Base-by-base conservation (phyloP, 2,113 vertebrate genomes). In the Galeopterus variegatus region DNA sequence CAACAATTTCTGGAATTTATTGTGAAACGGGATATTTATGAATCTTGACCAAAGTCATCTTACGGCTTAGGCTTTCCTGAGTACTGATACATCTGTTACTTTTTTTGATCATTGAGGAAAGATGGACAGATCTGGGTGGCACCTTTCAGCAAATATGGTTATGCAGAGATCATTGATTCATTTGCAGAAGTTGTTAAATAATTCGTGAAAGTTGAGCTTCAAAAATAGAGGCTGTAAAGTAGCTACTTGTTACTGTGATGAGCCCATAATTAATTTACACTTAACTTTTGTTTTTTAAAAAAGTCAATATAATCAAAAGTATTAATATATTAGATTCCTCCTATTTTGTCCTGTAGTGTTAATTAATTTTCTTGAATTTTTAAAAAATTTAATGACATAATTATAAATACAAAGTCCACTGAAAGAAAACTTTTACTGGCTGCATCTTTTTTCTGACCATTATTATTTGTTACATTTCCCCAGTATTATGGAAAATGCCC, bases 241-340 rank as follows among this genome's bases (percentile, higher is more conserved):
- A 8, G 33, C 14, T 26, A 11, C 21, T 41, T 5, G 0, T 10
- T 18, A 10, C 23, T 3, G 73, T 12, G 14, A n/a, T 5, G 2
- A 56, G 33, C 33, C 17, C 0, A 11, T 45, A 3, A 26, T 8
- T 17, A 33, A 23, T 8, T 26, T 0, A 0, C 26, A 5, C 21
- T 18, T 33, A 17, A 88, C n/a, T 9, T 5, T 62, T 60, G 41
- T 41, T 75, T 24, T 41, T 19, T 24, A 41, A 8, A 41, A 14
- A 17, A 13, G 65, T 56, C n/a, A 67, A 50, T 48, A 8, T 41
- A 19, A 56, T 11, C 2, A 10, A 56, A 33, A 11, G 11, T 18
- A 52, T 13, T 60, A 45, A 1, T 3, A 17, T 17, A 12, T 33
- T 70, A 12, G 3, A 11, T 21, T 17, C 24, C 7, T 17, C 26